Conservation (phyloP, 2,888 invertebrate genomes). For the Agrochola lychnidis region DNA sequence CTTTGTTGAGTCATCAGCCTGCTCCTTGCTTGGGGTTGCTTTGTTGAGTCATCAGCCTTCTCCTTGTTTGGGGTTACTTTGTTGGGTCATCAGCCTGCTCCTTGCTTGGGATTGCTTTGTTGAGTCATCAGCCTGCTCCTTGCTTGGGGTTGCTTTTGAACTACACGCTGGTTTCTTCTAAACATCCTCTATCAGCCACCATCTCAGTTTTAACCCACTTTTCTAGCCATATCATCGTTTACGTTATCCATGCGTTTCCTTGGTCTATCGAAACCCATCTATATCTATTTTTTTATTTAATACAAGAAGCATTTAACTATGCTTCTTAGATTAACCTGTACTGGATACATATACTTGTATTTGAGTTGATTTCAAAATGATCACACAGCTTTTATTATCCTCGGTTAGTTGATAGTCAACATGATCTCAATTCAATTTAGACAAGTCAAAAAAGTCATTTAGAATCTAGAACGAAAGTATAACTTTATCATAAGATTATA, state of each 20-base stretch:
- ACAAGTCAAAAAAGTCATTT: background rate
- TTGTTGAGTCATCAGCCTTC: too few species aligned
- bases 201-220: background rate
- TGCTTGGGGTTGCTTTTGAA: background rate
- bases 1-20: too few species aligned
- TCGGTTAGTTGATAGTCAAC: background rate
- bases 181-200: background rate
- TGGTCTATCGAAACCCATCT: background rate
- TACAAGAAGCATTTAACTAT: background rate
- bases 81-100: too few species aligned
- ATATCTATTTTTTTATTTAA: background rate
- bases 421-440: conserved; percentile 1
- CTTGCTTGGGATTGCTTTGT: too few species aligned
- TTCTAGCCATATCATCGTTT: background rate
- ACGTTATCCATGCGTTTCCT: background rate
- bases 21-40: too few species aligned
- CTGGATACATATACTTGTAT: background rate
- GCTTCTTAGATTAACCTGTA: background rate
- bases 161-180: background rate
- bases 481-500: background rate
- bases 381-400: conserved; percentile 10
- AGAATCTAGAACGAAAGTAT: background rate
- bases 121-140: too few species aligned
- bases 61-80: background rate
- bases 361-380: conserved; percentile 2